Evolutionary conservation across 2,888 invertebrate genomes (phyloP).

Genomic region (Anagyrus pseudococci): DNA sequence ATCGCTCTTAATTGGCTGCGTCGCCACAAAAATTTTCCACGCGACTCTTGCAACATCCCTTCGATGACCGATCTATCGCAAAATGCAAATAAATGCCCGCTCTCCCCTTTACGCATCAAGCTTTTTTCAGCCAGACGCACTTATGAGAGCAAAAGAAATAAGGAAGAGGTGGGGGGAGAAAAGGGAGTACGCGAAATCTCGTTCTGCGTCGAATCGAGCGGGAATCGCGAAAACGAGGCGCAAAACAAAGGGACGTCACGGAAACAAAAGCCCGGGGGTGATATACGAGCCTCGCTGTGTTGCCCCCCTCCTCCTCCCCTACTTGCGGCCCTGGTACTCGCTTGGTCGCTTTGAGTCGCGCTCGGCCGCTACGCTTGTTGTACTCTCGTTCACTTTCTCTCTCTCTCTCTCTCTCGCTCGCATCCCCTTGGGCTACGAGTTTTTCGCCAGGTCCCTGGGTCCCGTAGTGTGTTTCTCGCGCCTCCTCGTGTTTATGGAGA

Average conservation of each 20-base stretch:
- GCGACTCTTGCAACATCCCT: too few relatives aligned
- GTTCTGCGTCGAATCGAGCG: slow-evolving; percentile 36
- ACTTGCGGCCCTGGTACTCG: too few relatives aligned
- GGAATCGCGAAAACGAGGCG: slow-evolving; percentile 47
- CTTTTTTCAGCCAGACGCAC: too few relatives aligned
- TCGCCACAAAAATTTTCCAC: too few relatives aligned
- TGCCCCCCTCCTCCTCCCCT: slow-evolving; percentile 1
- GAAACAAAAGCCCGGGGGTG: slow-evolving; percentile 48
- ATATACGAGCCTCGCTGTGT: slow-evolving; percentile 48
- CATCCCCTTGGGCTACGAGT: background rate
- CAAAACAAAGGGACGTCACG: slow-evolving; percentile 50
- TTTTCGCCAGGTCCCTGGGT: slow-evolving; percentile 14
- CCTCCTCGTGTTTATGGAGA: slow-evolving; percentile 11
- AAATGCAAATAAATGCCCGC: slow-evolving; percentile 19
- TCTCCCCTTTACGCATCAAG: too few relatives aligned
- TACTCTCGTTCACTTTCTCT: slow-evolving; percentile 21
- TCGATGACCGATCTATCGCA: too few relatives aligned
- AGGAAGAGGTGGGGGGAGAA: background rate
- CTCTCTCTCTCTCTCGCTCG: slow-evolving; percentile 3
- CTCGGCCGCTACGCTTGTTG: slow-evolving; percentile 10
- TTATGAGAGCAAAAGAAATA: slow-evolving; percentile 28
- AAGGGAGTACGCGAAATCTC: slow-evolving; percentile 6
- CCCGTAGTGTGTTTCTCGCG: slow-evolving; percentile 20
- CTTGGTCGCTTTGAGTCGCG: slow-evolving; percentile 32
- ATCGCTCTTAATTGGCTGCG: slow-evolving; percentile 21